Base-by-base conservation (phyloP, 2,113 vertebrate genomes). In the Neodontobutis hainanensis region DNA sequence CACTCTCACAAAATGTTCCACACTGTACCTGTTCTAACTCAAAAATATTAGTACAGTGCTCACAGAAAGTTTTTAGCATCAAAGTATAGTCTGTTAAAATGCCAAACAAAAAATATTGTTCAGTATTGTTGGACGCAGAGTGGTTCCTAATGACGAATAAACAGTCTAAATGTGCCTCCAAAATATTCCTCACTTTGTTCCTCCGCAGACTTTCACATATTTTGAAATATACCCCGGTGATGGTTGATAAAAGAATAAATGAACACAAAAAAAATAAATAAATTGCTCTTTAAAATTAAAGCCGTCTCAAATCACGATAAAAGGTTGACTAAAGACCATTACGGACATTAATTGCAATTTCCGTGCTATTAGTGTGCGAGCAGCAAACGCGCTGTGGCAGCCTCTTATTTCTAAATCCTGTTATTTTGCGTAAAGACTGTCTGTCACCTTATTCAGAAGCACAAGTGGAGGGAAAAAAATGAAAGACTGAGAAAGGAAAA, bases 331-430 rank as follows among this genome's bases (percentile, higher is more conserved):
- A 94, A 95, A 95, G 94, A 94, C 94, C 94, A 94, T 94, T 94
- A 90, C 92, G 92, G 93, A 95, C 95, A 96, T 95, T 96, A 95
- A 95, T 94, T 94, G 94, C 94, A 94, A 95, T 96, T 95, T 95
- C 93, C 91, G 92, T 92, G 93, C 94, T 95, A 94, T 95, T 95
- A 90, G 93, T 91, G 93, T 91, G 94, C 94, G 92, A 90, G 91
- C 72, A 80, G 83, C 80, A 87, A 88, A 87, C 77, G 84, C 88
- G 86, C 75, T 90, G 87, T 99, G 96, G 95, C 96, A 97, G 92
- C 94, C 95, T 94, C 94, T 98, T 94, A 98, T 98, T 97, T 93
- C 94, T 87, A 92, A 94, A 98, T 94, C 94, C 96, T 98, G 94
- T 97, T 96, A 99, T 98, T 98, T 98, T 87, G 93, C 90, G 93